Percentiles rank a stretch among this genome's conserved stretches.
Conservation (phyloP, 2,888 invertebrate genomes). For the Acronicta alni region DNA sequence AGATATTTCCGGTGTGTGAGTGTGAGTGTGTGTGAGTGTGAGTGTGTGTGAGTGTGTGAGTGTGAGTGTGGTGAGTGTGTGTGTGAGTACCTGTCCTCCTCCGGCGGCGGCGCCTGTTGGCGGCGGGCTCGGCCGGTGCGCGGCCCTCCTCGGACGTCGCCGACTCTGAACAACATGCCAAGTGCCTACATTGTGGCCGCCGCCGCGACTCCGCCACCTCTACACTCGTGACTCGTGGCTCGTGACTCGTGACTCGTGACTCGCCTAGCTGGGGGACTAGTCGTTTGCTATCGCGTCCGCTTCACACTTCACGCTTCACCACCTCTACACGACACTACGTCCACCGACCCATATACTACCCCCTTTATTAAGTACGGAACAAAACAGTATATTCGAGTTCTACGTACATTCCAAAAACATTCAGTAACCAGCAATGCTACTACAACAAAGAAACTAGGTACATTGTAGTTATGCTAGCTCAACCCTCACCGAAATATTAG, state of each 20-base stretch:
- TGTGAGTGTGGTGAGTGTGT: conserved; percentile 22
- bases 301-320: no score
- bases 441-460: conserved; percentile 16
- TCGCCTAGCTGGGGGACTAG: conserved; percentile 42
- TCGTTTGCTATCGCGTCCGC: conserved; percentile 54
- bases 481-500: conserved; percentile 49
- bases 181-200: conserved; percentile 48
- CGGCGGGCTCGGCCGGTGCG: conserved; percentile 55
- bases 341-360: background rate
- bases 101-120: conserved; percentile 67
- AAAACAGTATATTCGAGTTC: background rate
- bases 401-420: background rate
- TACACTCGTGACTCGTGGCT: no score
- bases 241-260: no score
- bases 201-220: no score
- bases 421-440: background rate
- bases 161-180: conserved; percentile 86
- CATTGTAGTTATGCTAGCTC: conserved; percentile 19
- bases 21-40: background rate
- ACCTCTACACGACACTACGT: no score
- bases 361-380: no score
- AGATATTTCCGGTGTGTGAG: background rate
- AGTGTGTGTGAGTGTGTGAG: conserved; percentile 21
- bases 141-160: conserved; percentile 77
- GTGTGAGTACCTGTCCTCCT: conserved; percentile 59